These are phyloP conservation scores for Sebastiscus tertius DNA, from an alignment of 2,797 vertebrate genomes.

Conservation along the genomic window DNA sequence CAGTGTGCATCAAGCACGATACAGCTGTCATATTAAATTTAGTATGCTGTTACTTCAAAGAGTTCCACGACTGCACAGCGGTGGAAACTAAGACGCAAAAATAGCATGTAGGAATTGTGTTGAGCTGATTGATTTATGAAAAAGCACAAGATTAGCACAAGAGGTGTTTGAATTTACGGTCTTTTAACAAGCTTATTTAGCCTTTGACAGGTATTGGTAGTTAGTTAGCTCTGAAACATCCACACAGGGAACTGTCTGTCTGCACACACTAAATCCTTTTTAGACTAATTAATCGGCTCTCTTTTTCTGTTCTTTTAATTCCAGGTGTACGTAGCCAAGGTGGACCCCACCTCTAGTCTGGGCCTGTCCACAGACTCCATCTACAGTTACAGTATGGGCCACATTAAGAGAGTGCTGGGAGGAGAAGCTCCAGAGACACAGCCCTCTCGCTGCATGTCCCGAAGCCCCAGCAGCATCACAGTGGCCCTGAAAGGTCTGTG, in stretches of 20 bases:
- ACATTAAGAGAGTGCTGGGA: slow-evolving; percentile 90
- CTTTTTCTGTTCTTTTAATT: slow-evolving; percentile 17
- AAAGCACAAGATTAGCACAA: background rate
- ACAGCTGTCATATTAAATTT: slow-evolving; percentile 36
- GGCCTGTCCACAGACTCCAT: slow-evolving; percentile 94
- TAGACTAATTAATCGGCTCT: background rate
- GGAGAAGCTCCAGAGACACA: slow-evolving; percentile 89
- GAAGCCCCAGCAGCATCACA: slow-evolving; percentile 84
- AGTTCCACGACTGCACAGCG: background rate
- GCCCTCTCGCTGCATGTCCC: slow-evolving; percentile 88
- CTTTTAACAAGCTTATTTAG: background rate
- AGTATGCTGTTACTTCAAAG: background rate
- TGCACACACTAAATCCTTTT: background rate
- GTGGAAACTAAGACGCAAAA: background rate
- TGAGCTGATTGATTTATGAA: background rate
- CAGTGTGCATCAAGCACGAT: slow-evolving; percentile 5
- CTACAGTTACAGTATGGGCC: slow-evolving; percentile 93
- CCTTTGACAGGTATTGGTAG: background rate
- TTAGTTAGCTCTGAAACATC: background rate
- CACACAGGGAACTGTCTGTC: background rate
- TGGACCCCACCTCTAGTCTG: slow-evolving; percentile 93
- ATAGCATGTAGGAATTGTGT: background rate
- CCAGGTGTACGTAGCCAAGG: slow-evolving; percentile 94
- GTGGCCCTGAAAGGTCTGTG: slow-evolving; percentile 93
- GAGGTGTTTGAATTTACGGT: background rate